Conservation (phyloP, 1,140 invertebrate genomes). For the Macrobrachium nipponense region DNA sequence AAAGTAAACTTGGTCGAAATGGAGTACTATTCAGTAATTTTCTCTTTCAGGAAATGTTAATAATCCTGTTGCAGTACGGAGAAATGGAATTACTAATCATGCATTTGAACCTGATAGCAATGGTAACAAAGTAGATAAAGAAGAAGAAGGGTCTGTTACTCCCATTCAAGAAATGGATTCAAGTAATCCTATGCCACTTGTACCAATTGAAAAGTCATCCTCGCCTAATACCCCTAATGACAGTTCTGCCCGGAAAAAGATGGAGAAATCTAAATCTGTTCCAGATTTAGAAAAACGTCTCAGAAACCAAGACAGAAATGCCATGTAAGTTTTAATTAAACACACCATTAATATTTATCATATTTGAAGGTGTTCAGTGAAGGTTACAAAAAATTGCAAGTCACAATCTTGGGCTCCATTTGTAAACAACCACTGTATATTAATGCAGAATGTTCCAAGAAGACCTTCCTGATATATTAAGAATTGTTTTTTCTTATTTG, state of each 20-base stretch:
- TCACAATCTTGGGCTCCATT: too few relatives aligned
- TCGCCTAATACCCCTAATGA: not conserved
- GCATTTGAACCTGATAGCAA: conserved; percentile 34
- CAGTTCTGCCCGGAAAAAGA: conserved; percentile 8
- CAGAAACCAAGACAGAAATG: conserved; percentile 75
- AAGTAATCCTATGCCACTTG: too few relatives aligned
- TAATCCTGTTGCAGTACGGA: not conserved
- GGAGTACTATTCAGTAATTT: too few relatives aligned
- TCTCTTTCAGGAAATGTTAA: too few relatives aligned
- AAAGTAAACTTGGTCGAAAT: too few relatives aligned
- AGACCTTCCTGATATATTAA: too few relatives aligned
- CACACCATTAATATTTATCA: too few relatives aligned
- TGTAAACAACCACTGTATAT: too few relatives aligned
- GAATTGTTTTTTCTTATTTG: too few relatives aligned
- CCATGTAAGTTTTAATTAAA: conserved; percentile 52
- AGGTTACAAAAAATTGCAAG: too few relatives aligned
- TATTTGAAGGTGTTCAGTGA: too few relatives aligned
- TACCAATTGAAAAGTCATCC: not conserved
- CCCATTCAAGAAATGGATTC: not conserved
- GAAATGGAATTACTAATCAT: conserved; percentile 31
- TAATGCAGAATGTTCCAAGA: too few relatives aligned
- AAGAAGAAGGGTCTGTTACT: not conserved
- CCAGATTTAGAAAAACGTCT: conserved; percentile 82
- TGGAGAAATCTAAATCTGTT: conserved; percentile 75
- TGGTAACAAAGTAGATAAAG: not conserved